phyloP scores from a whole-genome alignment of 2,797 vertebrate species.

The Salmo trutta region DNA sequence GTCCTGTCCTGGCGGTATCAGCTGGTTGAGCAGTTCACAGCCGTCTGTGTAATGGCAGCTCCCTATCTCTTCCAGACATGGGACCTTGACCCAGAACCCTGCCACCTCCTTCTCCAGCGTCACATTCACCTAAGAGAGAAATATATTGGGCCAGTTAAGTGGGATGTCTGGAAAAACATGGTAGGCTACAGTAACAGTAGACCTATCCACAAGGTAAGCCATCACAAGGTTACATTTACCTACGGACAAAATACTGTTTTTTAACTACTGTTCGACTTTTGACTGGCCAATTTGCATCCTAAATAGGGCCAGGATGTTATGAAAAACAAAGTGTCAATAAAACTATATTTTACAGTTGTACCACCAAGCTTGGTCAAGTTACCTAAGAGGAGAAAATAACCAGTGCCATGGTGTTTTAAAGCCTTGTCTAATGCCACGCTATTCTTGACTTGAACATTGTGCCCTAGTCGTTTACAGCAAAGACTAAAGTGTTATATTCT shows the following conservation, averaged over 20 bases:
- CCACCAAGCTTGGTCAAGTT: too few species aligned
- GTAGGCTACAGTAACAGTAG: too few species aligned
- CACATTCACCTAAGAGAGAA: slow-evolving; percentile 69
- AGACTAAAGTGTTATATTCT: neutral
- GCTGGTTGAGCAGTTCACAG: slow-evolving; percentile 73
- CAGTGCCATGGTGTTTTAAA: too few species aligned
- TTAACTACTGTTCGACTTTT: too few species aligned
- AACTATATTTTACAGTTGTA: too few species aligned
- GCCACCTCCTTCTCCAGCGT: slow-evolving; percentile 84
- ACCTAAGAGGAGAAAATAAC: too few species aligned
- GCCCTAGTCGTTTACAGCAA: neutral
- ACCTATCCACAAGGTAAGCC: too few species aligned
- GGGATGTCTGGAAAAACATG: neutral
- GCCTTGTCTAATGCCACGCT: neutral
- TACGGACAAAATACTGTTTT: too few species aligned
- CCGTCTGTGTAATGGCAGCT: slow-evolving; percentile 83
- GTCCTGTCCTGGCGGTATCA: slow-evolving; percentile 80
- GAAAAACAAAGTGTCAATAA: too few species aligned
- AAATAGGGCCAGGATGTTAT: too few species aligned
- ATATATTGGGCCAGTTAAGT: neutral
- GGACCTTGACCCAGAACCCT: slow-evolving; percentile 87
- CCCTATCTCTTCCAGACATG: slow-evolving; percentile 85
- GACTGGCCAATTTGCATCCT: too few species aligned
- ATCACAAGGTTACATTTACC: too few species aligned
- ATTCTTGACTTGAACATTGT: neutral